These are phyloP conservation scores for Drosophila willistoni DNA, from an alignment of 1,140 invertebrate species.

Conservation along the genomic window DNA sequence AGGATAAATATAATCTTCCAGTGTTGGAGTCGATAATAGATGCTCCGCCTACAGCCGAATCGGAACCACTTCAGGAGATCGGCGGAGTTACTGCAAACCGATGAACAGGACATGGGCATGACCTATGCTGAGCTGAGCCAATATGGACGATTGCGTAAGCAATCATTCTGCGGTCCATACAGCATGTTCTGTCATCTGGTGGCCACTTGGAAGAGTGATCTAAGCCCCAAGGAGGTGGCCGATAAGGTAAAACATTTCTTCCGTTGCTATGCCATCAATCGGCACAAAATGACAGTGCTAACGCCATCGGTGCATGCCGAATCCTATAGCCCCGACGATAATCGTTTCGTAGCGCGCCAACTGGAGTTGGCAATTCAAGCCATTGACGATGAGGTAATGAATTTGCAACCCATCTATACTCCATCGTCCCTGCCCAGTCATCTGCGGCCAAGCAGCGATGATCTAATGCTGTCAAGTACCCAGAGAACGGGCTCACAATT, in stretches of 20 bases:
- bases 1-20: conserved; percentile 88
- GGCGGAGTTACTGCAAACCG: conserved; percentile 90
- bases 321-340: conserved; percentile 98
- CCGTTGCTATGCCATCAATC: conserved; percentile 97
- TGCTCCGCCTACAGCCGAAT: conserved; percentile 96
- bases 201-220: conserved; percentile 90
- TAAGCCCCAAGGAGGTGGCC: conserved; percentile 92
- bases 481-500: conserved; percentile 56
- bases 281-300: conserved; percentile 99
- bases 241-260: conserved; percentile 99
- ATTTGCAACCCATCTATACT: conserved; percentile 69
- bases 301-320: conserved; percentile 98
- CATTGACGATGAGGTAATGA: conserved; percentile 91
- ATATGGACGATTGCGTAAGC: conserved; percentile 95
- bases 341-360: conserved; percentile 96
- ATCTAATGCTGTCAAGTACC: conserved; percentile 57
- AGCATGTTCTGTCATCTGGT: conserved; percentile 97
- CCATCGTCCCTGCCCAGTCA: conserved; percentile 53
- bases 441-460: conserved; percentile 61
- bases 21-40: conserved; percentile 91
- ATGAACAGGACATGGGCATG: conserved; percentile 97
- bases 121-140: conserved; percentile 96
- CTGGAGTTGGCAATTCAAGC: conserved; percentile 98
- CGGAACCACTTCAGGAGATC: conserved; percentile 94
- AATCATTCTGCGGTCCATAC: conserved; percentile 95